Percentiles rank a stretch among this genome's conserved stretches.
These are phyloP conservation scores for Epicauta chinensis DNA, from an alignment of 1,140 invertebrate species.

Conservation along the genomic window DNA sequence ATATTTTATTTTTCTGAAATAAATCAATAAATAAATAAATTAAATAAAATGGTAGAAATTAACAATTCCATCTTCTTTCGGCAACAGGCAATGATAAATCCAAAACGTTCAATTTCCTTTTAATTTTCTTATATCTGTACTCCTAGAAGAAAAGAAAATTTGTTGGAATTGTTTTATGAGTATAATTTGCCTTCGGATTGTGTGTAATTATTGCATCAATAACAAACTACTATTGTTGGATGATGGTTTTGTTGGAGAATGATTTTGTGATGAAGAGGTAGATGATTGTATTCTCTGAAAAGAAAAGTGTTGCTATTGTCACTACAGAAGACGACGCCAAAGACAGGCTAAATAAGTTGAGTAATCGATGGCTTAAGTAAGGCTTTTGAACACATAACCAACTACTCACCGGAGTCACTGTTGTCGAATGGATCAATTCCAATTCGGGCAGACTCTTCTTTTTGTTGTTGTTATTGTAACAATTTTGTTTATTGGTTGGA, in stretches of 20 bases:
- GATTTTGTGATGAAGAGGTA: slow-evolving; percentile 32
- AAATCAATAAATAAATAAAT: no score
- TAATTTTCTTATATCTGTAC: slow-evolving; percentile 35
- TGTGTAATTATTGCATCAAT: slow-evolving; percentile 17
- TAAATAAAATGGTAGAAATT: no score
- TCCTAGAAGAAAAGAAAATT: slow-evolving; percentile 32
- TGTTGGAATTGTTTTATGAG: no score
- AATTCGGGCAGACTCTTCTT: slow-evolving; percentile 41
- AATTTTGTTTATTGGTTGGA: neutral
- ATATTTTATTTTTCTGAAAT: no score
- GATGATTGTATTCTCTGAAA: slow-evolving; percentile 38
- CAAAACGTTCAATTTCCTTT: slow-evolving; percentile 31
- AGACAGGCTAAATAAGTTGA: no score
- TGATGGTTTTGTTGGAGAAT: slow-evolving; percentile 19
- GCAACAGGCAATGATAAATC: slow-evolving; percentile 27
- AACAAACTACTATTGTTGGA: slow-evolving; percentile 15
- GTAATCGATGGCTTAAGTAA: no score
- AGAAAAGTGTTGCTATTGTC: slow-evolving; percentile 11
- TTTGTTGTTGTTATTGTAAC: slow-evolving; percentile 20
- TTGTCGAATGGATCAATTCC: slow-evolving; percentile 23
- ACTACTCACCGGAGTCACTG: slow-evolving; percentile 39
- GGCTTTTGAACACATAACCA: neutral
- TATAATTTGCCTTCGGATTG: no score
- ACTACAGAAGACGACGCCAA: no score
- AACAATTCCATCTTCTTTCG: no score